phyloP scores from a whole-genome alignment of 1,140 invertebrate species.

The Diuraphis noxia region DNA sequence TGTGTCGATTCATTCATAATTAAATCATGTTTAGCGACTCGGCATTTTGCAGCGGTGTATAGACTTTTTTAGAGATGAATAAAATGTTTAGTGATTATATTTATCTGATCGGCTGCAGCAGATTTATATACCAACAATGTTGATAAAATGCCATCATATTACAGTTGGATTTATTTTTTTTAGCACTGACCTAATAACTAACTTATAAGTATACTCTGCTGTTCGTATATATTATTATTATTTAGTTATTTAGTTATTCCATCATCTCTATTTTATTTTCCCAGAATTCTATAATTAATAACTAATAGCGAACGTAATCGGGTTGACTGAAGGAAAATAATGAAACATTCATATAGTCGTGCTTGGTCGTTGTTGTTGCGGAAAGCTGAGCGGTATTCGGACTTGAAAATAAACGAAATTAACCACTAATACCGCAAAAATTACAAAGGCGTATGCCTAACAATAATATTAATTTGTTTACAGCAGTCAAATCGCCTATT shows the following conservation, averaged over 20 bases:
- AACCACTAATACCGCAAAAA: background rate
- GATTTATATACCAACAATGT: background rate
- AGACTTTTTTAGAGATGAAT: background rate
- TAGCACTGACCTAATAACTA: background rate
- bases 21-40: background rate
- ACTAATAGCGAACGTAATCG: too few species aligned
- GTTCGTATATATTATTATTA: background rate
- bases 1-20: background rate
- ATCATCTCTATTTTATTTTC: too few species aligned
- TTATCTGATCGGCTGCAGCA: background rate
- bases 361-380: background rate
- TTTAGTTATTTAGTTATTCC: too few species aligned
- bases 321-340: too few species aligned
- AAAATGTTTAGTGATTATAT: background rate
- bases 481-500: background rate
- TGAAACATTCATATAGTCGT: background rate
- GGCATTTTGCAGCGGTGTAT: background rate
- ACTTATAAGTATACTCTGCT: background rate
- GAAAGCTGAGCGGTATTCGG: too few species aligned
- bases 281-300: too few species aligned
- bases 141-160: background rate
- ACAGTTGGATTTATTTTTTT: background rate
- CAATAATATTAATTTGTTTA: background rate
- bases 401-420: background rate
- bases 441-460: too few species aligned